Evolutionary conservation across 2,797 vertebrate genomes (phyloP), one percentile per base, ranked within the genome.

Genomic region (Paguma larvata): DNA sequence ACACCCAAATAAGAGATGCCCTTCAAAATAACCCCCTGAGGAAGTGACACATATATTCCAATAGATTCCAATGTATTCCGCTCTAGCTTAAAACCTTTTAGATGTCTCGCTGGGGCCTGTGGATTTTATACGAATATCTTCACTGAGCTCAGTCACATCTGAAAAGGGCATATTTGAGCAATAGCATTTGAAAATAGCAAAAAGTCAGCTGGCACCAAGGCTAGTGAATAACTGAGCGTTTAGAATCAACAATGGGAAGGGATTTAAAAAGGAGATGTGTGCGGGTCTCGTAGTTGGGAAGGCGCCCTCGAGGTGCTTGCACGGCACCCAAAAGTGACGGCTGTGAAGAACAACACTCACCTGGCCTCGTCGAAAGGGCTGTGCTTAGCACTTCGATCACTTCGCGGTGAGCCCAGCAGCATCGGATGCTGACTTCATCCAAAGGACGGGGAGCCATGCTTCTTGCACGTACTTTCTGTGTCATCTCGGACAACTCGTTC

Each of bases 1-100:
- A 78, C 30, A 63, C 14, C 63, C 83, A 88, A 89, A 97, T 90
- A 87, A 95, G 27, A 41, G 44, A 73, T 82, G 70, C 38, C 14
- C 88, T 97, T 95, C 73, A 82, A 92, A 95, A 89, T 67, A 53
- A 51, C 86, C 23, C 65, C 62, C 59, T 25, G 62, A 95, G 65
- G 77, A 96, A 84, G 34, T 79, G 59, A 80, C 30, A 53, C 2
- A 32, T 38, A 56, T 82, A 51, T 72, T 89, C 41, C 56, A 86
- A 16, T 86, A 82, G 8, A 68, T 93, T 82, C 41, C 67, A 78
- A 44, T 44, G 56, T 23, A 59, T 9, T 59, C 56, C 56, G 48
- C 15, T 79, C 80, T 90, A 77, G 19, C 27, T 91, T 67, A 73
- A 84, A 73, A 51, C 25, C 32, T 89, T 82, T 91, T 41, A 56